Conservation (phyloP, 2,888 invertebrate species). For the Acanthococcus lagerstroemiae region DNA sequence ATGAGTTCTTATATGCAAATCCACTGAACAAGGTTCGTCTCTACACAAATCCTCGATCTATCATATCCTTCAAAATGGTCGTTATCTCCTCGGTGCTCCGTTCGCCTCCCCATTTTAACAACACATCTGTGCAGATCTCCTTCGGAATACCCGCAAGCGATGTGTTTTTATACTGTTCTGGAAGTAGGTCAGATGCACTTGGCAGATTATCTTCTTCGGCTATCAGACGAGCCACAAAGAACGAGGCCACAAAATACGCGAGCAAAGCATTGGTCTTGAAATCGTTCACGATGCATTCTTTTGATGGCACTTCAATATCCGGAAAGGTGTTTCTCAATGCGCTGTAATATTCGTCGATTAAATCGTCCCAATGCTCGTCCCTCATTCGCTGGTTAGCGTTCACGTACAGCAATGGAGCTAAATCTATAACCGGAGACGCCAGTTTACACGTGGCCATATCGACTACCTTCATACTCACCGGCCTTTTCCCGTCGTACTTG, state of each 20-base stretch:
- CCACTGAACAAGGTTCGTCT: too few species aligned
- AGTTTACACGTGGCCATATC: conserved; percentile 40
- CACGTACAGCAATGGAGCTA: conserved; percentile 52
- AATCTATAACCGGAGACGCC: conserved; percentile 50
- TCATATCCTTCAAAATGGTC: conserved; percentile 13
- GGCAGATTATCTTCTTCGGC: background rate
- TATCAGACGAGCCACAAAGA: background rate
- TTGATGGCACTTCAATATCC: background rate
- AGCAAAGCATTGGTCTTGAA: background rate
- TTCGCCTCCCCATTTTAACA: too few species aligned
- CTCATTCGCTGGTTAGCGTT: conserved; percentile 53
- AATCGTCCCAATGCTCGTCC: conserved; percentile 48
- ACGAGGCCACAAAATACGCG: background rate
- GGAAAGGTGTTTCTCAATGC: conserved; percentile 42
- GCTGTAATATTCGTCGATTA: conserved; percentile 53
- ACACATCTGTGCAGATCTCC: background rate
- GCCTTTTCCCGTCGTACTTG: conserved; percentile 33
- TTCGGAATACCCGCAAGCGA: background rate
- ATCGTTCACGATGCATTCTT: background rate
- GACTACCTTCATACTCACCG: conserved; percentile 32
- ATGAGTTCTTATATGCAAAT: too few species aligned
- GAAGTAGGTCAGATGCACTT: background rate
- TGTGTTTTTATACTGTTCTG: background rate
- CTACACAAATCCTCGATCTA: conserved; percentile 7
- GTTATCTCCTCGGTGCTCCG: background rate